phyloP scores from a whole-genome alignment of 2,888 invertebrate genomes.

The Agrilus mali region DNA sequence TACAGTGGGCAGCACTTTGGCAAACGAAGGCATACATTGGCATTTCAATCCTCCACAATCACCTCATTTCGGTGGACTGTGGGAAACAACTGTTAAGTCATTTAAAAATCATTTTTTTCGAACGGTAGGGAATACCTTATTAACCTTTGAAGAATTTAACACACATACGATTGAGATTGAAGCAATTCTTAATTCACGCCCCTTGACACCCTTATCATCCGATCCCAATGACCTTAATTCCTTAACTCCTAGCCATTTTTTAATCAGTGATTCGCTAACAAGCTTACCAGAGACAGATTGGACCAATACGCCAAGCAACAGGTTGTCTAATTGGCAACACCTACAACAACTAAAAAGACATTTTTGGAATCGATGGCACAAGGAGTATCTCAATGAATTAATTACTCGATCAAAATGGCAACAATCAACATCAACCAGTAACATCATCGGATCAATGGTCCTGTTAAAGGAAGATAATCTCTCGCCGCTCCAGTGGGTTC shows the following conservation, averaged over 20 bases:
- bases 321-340: conserved; percentile 1
- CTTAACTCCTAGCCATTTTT: conserved; percentile 18
- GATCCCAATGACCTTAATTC: conserved; percentile 12
- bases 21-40: too few relatives aligned
- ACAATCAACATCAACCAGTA: too few relatives aligned
- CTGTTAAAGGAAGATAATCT: too few relatives aligned
- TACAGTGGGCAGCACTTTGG: too few relatives aligned
- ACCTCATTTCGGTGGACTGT: too few relatives aligned
- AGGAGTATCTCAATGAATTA: neutral
- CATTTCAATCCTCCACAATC: too few relatives aligned
- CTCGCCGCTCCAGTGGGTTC: too few relatives aligned
- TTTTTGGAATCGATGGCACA: conserved; percentile 2
- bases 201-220: conserved; percentile 9
- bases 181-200: conserved; percentile 13
- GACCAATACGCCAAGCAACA: conserved; percentile 1
- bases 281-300: conserved; percentile 11
- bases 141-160: conserved; percentile 18
- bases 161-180: conserved; percentile 13
- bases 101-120: conserved; percentile 19
- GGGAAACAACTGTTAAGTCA: conserved; percentile 21
- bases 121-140: conserved; percentile 8
- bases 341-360: conserved; percentile 1
- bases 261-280: conserved; percentile 14
- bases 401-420: too few relatives aligned
- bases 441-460: too few relatives aligned